Evolutionary conservation across 2,888 invertebrate genomes (phyloP).

Genomic region (Nesidiocoris tenuis): DNA sequence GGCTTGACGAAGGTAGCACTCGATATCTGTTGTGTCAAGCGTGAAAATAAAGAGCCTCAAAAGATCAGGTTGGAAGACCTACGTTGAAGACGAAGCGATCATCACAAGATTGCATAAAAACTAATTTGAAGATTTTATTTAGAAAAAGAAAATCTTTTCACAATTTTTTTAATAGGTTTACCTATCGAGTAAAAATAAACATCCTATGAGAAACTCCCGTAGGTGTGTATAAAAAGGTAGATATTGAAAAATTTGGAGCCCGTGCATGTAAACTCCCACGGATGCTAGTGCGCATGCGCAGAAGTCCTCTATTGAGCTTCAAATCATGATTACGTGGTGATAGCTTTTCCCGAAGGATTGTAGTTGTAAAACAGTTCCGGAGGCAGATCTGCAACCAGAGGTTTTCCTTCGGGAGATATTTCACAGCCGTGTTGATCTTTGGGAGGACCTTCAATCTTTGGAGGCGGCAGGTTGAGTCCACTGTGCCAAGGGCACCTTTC

Average conservation of each 20-base stretch:
- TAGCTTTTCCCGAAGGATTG: constrained; percentile 14
- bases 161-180: too few relatives aligned
- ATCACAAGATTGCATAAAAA: neutral
- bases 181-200: too few relatives aligned
- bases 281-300: too few relatives aligned
- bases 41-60: neutral
- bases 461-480: neutral
- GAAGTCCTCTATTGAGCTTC: too few relatives aligned
- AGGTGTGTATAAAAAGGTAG: too few relatives aligned
- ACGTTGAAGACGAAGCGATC: neutral
- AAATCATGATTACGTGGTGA: constrained; percentile 15
- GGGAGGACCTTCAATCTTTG: neutral
- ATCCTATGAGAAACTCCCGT: too few relatives aligned
- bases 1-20: constrained; percentile 9
- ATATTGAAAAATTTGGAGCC: too few relatives aligned
- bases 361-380: constrained; percentile 31
- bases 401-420: neutral
- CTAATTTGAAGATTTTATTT: neutral
- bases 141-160: neutral
- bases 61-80: neutral
- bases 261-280: too few relatives aligned
- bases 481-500: constrained; percentile 31
- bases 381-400: constrained; percentile 15
- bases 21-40: neutral
- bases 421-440: neutral